These are phyloP conservation scores for Sander lucioperca DNA, from an alignment of 2,113 vertebrate species.

Conservation along the genomic window DNA sequence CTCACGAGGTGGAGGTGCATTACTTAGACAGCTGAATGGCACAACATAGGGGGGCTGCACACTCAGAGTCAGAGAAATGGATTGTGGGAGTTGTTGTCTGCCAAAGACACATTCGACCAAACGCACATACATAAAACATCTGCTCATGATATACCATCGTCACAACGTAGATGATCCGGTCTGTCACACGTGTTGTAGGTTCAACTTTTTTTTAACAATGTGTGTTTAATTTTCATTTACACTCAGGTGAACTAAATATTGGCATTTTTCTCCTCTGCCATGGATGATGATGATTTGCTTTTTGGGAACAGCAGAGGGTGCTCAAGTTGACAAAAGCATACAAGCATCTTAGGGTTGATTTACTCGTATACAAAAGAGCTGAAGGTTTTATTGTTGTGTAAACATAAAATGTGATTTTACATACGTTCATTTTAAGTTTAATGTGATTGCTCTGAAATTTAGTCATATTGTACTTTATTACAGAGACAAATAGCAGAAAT, in stretches of 20 bases:
- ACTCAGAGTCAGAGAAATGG: constrained; percentile 11
- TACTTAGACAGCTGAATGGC: constrained; percentile 17
- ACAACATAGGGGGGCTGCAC: neutral
- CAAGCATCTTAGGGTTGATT: neutral
- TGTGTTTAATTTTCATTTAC: constrained; percentile 18
- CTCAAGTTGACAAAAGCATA: constrained; percentile 9
- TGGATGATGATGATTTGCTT: neutral
- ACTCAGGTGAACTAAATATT: neutral
- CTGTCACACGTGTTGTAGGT: neutral
- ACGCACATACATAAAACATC: neutral
- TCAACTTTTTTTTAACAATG: neutral
- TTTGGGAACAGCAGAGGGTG: constrained; percentile 49
- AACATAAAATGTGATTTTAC: neutral
- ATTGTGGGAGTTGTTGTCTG: constrained; percentile 2
- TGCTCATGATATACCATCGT: neutral
- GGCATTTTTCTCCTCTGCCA: neutral
- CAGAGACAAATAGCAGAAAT: neutral
- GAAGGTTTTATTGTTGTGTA: neutral
- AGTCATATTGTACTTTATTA: neutral
- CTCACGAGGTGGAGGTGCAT: constrained; percentile 24
- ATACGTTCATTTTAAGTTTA: neutral
- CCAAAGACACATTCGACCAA: constrained; percentile 24
- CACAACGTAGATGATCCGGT: neutral
- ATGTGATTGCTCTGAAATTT: neutral
- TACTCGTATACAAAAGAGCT: neutral